Evolutionary conservation across 2,113 vertebrate species (phyloP), one percentile per base, ranked within the genome.

Genomic region (Psilopogon haemacephalus): DNA sequence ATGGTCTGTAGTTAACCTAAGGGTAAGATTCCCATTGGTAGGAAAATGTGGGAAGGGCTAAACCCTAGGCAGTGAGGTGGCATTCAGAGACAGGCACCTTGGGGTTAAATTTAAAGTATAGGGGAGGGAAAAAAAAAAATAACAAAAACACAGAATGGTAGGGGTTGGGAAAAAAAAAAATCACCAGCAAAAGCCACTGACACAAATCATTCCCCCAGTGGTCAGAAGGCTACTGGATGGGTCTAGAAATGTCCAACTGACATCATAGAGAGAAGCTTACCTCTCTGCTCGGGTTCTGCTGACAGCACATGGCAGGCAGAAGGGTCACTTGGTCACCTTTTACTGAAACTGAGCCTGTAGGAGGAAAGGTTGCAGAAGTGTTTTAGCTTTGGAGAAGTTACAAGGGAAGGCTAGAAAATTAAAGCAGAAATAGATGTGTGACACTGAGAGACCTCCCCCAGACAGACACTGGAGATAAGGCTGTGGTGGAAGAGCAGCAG

Each of bases 401-500:
- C 6, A 59, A 58, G 75, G 68, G n/a, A 72, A 87, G 35, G 63
- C 5, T 32, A 74, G 21, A 80, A 62, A 79, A 86, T 12, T 11
- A 65, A 65, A 50, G 28, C 27, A 89, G 15, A 76, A 63, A 64
- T 48, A 86, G 8, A 8, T 60, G 54, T 27, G 52, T 73, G 46
- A 30, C 12, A 23, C 12, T 0, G 2, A 59, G 48, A 42, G 37
- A 79, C 50, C 33, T 88, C 63, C 87, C 71, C 33, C 70, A 55
- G 90, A 91, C 24, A 7, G 18, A 40, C 23, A 54, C 2, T 2
- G 2, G 42, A 26, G 94, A 95, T 89, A 91, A 74, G 15, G 79
- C 2, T 94, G 96, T 21, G 95, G 95, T 77, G 79, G 87, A 72
- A 38, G 71, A 87, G 77, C 59, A 73, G 78, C 85, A 28, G 82